Base-by-base conservation (phyloP, 1,140 invertebrate species). In the Thaumatotibia leucotreta region DNA sequence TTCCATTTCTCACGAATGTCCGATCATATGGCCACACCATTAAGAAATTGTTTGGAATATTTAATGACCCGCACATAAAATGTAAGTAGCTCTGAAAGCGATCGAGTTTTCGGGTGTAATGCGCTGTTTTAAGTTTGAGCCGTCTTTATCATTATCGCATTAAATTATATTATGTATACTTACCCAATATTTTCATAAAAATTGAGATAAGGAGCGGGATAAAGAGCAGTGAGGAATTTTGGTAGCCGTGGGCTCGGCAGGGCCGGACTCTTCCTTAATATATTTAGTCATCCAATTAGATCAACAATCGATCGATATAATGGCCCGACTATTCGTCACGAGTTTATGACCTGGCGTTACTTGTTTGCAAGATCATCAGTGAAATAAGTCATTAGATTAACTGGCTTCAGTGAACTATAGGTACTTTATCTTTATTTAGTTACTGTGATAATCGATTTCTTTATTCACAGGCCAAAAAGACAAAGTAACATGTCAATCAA, bases 1-100 rank as follows among this genome's bases (percentile, higher is more conserved):
- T 82, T 75, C 80, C 82, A 88, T 83, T 88, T 85, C 83, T 89
- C 84, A 86, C 83, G 83, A 81, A 82, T 81, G 80, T 82, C 75
- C 77, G 75, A 77, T 77, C 71, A 73, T 73, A 73, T 72, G 72
- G 68, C 72, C 77, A 83, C 79, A 81, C 82, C 82, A 84, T 84
- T 79, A 75, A 76, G 76, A 80, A 80, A 84, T 84, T 82, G 80
- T 70, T 75, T 76, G 68, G 69, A 73, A 78, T 86, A 86, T 86
- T 87, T 31, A 58, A 58, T 27, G 52, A 58, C 23, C 27, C 14
- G 10, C 52, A 27, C 52, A 58, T 58, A 58, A 58, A 58, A 27
- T 27, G 20, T 52, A 52, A 58, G 24, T 27, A 27, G n/a, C 22
- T 27, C 50, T n/a, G 23, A 17, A 49, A 39, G 2, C 14, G 2